Evolutionary conservation across 2,113 vertebrate genomes (phyloP), one percentile per base, ranked within the genome.

Genomic region (Phyllostomus hastatus): DNA sequence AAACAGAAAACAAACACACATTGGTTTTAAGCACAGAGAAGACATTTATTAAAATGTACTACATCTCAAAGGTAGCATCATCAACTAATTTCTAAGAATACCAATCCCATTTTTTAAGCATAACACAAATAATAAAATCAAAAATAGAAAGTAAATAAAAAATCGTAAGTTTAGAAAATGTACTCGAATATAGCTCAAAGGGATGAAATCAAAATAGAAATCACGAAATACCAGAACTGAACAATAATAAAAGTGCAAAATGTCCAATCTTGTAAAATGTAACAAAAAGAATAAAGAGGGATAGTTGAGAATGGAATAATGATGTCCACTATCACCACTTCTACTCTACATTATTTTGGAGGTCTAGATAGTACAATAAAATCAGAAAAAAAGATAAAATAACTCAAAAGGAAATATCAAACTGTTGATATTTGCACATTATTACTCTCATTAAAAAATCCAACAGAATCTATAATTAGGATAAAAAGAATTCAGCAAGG

Each of bases 391-490:
- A 41, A 59, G 17, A 9, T 17, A 57, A 64, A 72, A 78, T 20
- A 76, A 50, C 84, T 91, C 19, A 64, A 87, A 83, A 96, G n/a
- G 24, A 93, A 93, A 57, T 50, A 90, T 88, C 17, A 88, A 96
- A 26, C 50, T 81, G 35, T 72, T 38, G 41, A 67, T 83, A 90
- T 67, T 80, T 93, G 16, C 9, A 91, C 57, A 17, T 28, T 67
- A 84, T 28, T 67, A 80, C 38, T 91, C 12, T 91, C 48, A 91
- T 52, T 19, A 20, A 54, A 90, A 84, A 82, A 54, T 48, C 26
- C 33, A 93, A 93, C 7, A 70, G 15, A 88, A 57, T 38, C 66
- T 69, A 88, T 10, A 78, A 57, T 90, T 76, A 82, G 43, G 92
- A 92, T 67, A 57, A 41, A 19, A 38, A 67, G 70, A 75, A 97